Evolutionary conservation across 2,888 invertebrate genomes (phyloP), one percentile per base, ranked within the genome.

Genomic region (Siphlonurus alternatus): DNA sequence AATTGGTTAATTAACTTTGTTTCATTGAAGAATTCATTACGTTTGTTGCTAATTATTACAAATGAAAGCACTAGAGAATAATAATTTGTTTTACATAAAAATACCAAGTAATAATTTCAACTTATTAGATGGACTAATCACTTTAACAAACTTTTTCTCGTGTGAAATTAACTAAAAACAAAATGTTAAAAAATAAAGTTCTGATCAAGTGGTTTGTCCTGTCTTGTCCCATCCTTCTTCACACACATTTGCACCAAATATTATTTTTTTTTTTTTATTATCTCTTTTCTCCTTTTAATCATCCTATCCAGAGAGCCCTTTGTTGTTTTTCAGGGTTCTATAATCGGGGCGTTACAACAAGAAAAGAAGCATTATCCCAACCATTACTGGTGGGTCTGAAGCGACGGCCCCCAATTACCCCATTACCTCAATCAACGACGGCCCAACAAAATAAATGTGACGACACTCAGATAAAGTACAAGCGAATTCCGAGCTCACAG

Each of bases 261-360:
- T 38, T 38, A 38, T 38, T 38, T 5, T 38, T 38, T 15, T 10
- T 38, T 10, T 38, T 15, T 38, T 38, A 38, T 38, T 38, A 10
- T 38, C 38, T 5, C 15, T 38, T 10, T 38, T 38, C 15, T 15
- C 38, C 15, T 38, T 38, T 10, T 38, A 38, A 10, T 15, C 38
- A 38, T 38, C 38, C 38, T 15, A 38, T 38, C 38, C 83, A 89
- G 87, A 86, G 88, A 71, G 88, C 86, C 73, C 83, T 88, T 73
- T 89, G 89, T 84, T 89, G 88, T 81, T 88, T 89, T 84, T 87
- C 88, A 82, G 85, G 84, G 81, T 83, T 86, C 84, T 78, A 85
- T 84, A 82, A 85, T 84, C 80, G 84, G 82, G 80, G 85, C 83
- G 78, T 83, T 83, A 76, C 83, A 82, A 80, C 83, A 81, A 79